Base-by-base conservation (phyloP, 64 coral and sea anemone genomes). In the Porites lutea region DNA sequence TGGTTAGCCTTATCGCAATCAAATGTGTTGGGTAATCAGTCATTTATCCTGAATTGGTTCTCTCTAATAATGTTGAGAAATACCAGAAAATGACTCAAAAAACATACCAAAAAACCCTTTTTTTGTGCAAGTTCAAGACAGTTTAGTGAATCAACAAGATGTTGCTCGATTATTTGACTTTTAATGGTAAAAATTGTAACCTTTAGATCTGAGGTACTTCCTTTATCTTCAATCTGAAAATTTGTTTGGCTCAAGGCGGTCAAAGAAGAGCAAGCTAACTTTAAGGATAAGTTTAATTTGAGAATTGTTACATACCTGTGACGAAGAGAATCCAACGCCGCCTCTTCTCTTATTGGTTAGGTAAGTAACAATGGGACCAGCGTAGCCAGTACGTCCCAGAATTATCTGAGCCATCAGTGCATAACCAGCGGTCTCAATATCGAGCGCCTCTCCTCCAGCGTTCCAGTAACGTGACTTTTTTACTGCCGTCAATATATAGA, bases 361-460 rank as follows among this genome's bases (percentile, higher is more conserved):
- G 71, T 91, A 96, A 3, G 76, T 89, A 4, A 96, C 94, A 84
- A 96, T 96, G 44, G 94, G 90, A 65, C 94, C 94, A 43, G 94
- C 94, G 37, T 96, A 96, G 50, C 70, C 82, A 51, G 73, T 79
- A 20, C 90, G 84, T 22, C 81, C 88, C 21, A 96, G 48, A 23
- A 27, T 44, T 22, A 96, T 52, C 75, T 96, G 94, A 89, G 94
- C 83, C 85, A 96, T 46, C 70, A 96, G 55, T 74, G 90, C 94
- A 57, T 96, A 96, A 23, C 89, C 90, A 89, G 94, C 94, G 94
- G 94, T 92, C 66, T 96, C 94, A 61, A 96, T 81, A 75, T 96
- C 89, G 2, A 96, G 89, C 13, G 94, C 94, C 77, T 82, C 76
- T 2, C 90, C 82, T 75, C 94, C 90, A 83, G 94, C 78, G 48